Conservation (phyloP, 2,113 vertebrate genomes). For the Struthio camelus region DNA sequence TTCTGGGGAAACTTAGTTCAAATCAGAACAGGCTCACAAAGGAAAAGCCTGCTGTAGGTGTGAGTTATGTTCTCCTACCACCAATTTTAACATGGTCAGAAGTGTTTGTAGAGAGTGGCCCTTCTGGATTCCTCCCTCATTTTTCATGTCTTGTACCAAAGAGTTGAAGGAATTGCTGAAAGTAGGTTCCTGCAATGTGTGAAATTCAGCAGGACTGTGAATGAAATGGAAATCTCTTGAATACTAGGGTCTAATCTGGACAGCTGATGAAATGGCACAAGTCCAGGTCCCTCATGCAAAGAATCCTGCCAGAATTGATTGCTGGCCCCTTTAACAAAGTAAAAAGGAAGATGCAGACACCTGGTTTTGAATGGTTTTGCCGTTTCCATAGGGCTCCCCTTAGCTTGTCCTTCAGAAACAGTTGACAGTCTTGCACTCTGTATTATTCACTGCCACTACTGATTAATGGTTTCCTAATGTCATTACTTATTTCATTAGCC, state of each 20-base stretch:
- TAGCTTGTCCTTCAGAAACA: not conserved
- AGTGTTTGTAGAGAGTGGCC: not conserved
- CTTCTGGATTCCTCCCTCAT: not conserved
- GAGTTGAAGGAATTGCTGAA: not conserved
- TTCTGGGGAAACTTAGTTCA: not conserved
- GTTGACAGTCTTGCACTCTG: not conserved
- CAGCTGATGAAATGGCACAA: not conserved
- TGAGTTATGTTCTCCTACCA: not conserved
- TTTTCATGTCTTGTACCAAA: not conserved
- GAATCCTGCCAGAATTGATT: not conserved
- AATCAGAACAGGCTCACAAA: not conserved
- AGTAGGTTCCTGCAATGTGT: not conserved
- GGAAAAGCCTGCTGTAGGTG: not conserved
- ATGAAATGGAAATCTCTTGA: not conserved
- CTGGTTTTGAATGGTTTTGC: not conserved
- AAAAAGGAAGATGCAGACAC: not conserved
- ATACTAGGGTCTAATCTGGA: not conserved
- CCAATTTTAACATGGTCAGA: rapidly evolving
- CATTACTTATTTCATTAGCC: constrained; percentile 33
- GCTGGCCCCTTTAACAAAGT: not conserved
- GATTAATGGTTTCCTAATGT: constrained; percentile 39
- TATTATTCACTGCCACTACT: not conserved
- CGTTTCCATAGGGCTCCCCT: not conserved
- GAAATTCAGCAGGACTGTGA: not conserved
- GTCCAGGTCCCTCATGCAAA: not conserved